Conservation (phyloP, 2,888 invertebrate species). For the Arge pagana region DNA sequence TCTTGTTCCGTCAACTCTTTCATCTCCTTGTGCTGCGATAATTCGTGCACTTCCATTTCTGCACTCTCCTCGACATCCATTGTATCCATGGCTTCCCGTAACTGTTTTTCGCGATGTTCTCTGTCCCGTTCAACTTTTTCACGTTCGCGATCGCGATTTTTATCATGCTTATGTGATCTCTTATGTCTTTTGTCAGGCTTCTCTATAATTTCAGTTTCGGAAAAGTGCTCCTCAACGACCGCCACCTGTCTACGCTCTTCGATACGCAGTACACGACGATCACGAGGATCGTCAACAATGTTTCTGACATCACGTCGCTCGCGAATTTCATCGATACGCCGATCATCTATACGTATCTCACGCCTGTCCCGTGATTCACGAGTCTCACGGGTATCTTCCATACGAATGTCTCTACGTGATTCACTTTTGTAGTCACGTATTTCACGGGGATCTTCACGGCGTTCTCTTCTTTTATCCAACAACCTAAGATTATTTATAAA, state of each 20-base stretch:
- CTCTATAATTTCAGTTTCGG: constrained; percentile 44
- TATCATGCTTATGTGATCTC: constrained; percentile 63
- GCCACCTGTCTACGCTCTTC: constrained; percentile 47
- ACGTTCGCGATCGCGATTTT: constrained; percentile 60
- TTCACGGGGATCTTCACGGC: constrained; percentile 51
- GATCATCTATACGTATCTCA: constrained; percentile 44
- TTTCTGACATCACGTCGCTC: constrained; percentile 48
- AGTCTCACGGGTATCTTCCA: constrained; percentile 43
- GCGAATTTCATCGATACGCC: constrained; percentile 47
- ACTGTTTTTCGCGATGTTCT: constrained; percentile 49
- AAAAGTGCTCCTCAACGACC: constrained; percentile 44
- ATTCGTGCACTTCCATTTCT: constrained; percentile 46
- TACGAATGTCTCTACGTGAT: constrained; percentile 46
- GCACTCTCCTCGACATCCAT: constrained; percentile 54
- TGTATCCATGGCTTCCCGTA: constrained; percentile 48
- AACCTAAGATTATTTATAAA: constrained; percentile 41
- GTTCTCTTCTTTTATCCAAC: constrained; percentile 52
- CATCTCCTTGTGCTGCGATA: constrained; percentile 50
- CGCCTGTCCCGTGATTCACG: constrained; percentile 23
- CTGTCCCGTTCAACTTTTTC: constrained; percentile 48
- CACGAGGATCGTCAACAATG: constrained; percentile 40
- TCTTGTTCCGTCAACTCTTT: constrained; percentile 57
- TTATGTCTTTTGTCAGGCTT: constrained; percentile 51
- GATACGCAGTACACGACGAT: constrained; percentile 35
- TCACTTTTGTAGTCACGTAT: constrained; percentile 48